Evolutionary conservation across 2,888 invertebrate genomes (phyloP).

Genomic region (Nomada ruficornis): DNA sequence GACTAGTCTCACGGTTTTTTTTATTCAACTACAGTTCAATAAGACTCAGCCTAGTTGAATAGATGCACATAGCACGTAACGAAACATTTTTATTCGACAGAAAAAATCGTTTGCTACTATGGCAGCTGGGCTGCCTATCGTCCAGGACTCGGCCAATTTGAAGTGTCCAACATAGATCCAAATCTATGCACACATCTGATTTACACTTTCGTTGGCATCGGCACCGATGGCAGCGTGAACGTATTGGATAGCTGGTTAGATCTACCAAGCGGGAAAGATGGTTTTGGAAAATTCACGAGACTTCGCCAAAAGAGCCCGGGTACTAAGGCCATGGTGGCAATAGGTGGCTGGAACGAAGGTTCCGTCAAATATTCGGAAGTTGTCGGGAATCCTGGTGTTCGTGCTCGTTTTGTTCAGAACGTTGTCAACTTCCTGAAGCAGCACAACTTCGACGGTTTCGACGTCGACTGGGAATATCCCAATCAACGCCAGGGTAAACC

Average conservation of each 20-base stretch:
- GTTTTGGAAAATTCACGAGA: conserved; percentile 85
- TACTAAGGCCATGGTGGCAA: conserved; percentile 87
- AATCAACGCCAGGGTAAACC: conserved; percentile 85
- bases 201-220: conserved; percentile 90
- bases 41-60: not conserved
- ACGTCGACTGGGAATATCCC: conserved; percentile 91
- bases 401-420: conserved; percentile 86
- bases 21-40: not conserved
- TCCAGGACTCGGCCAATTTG: conserved; percentile 87
- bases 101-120: conserved; percentile 90
- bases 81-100: conserved; percentile 79
- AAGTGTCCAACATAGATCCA: conserved; percentile 88
- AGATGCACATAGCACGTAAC: no score
- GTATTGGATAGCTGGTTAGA: conserved; percentile 88
- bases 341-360: conserved; percentile 90
- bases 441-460: conserved; percentile 89
- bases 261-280: conserved; percentile 86
- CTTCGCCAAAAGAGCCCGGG: conserved; percentile 85
- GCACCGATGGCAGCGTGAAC: conserved; percentile 84
- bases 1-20: not conserved
- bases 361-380: conserved; percentile 87
- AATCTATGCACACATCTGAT: conserved; percentile 90
- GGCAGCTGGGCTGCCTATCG: conserved; percentile 92
- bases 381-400: conserved; percentile 83
- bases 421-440: conserved; percentile 85